phyloP scores from a whole-genome alignment of 2,113 vertebrate genomes.

The Mellivora capensis region DNA sequence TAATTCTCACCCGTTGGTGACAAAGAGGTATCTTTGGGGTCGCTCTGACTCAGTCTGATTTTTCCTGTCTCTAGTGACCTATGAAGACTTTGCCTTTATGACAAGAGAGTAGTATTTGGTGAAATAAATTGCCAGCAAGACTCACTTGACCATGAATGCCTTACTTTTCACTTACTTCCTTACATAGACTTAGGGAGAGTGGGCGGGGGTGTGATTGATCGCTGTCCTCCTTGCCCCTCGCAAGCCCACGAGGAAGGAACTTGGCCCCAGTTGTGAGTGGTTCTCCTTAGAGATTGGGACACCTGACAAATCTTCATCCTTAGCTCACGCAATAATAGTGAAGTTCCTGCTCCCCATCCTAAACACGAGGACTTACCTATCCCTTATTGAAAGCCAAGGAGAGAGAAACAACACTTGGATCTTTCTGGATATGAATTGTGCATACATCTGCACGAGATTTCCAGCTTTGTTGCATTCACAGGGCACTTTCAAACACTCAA shows the following conservation, averaged over 20 bases:
- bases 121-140: not conserved
- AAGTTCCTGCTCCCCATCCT: not conserved
- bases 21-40: not conserved
- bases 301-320: not conserved
- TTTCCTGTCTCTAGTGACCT: not conserved
- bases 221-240: too few relatives aligned
- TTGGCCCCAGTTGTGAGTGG: not conserved
- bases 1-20: not conserved
- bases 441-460: not conserved
- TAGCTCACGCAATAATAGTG: not conserved
- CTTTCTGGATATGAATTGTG: not conserved
- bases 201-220: fast-evolving
- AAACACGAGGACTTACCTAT: not conserved
- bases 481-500: not conserved
- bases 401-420: not conserved
- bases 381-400: not conserved
- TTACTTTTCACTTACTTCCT: not conserved
- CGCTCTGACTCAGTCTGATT: not conserved
- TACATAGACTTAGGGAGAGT: not conserved
- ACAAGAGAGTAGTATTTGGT: not conserved
- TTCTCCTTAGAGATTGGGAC: not conserved
- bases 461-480: not conserved
- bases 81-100: not conserved
- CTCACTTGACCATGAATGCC: not conserved
- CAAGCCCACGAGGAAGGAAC: not conserved